phyloP scores from a whole-genome alignment of 2,888 invertebrate genomes.

The Macrosoma leucophasiata region DNA sequence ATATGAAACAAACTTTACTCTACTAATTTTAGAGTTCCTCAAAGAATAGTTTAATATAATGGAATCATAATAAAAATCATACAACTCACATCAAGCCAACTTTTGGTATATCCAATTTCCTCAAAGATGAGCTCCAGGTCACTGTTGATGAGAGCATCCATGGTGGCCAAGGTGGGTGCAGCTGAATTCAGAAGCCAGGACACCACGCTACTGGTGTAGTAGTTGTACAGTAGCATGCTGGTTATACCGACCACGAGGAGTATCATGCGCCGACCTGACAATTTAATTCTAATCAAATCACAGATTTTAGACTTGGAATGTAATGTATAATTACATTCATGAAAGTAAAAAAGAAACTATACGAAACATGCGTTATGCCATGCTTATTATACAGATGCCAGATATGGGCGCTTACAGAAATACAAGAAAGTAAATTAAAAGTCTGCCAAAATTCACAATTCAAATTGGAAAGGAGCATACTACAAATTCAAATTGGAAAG shows the following conservation, averaged over 20 bases:
- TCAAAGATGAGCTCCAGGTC: slow-evolving; percentile 69
- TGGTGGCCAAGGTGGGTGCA: slow-evolving; percentile 54
- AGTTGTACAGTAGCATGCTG: slow-evolving; percentile 73
- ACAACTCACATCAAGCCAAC: slow-evolving; percentile 60
- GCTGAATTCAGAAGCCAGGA: slow-evolving; percentile 73
- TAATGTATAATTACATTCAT: slow-evolving; percentile 5
- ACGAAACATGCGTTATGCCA: no score
- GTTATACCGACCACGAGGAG: slow-evolving; percentile 52
- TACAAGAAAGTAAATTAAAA: no score
- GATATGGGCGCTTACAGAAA: no score
- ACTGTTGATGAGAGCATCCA: slow-evolving; percentile 68
- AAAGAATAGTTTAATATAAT: no score
- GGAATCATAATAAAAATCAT: no score
- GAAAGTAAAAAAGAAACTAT: no score
- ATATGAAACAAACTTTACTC: no score
- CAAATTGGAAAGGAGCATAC: no score
- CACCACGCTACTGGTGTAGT: slow-evolving; percentile 77
- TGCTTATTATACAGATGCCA: no score
- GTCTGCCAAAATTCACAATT: no score
- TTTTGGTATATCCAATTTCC: slow-evolving; percentile 64
- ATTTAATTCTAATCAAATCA: neutral
- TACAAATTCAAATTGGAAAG: no score
- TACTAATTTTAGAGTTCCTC: no score
- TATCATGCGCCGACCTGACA: slow-evolving; percentile 46
- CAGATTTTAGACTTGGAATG: neutral